Percentiles rank a stretch among this genome's conserved stretches.
Evolutionary conservation across 2,888 invertebrate genomes (phyloP).

Genomic region (Callimorpha dominula): DNA sequence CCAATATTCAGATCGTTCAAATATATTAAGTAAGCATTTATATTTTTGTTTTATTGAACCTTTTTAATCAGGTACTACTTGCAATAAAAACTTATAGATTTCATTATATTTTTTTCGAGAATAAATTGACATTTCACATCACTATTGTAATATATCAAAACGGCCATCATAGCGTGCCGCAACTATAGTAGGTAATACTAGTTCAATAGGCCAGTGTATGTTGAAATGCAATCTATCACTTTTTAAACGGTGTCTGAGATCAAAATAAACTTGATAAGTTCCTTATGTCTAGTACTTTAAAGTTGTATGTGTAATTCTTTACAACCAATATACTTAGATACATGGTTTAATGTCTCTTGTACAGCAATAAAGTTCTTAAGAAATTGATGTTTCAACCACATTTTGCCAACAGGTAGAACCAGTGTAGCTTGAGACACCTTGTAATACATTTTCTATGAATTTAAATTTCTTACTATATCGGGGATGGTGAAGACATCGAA

Average conservation of each 20-base stretch:
- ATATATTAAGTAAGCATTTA: too few relatives aligned
- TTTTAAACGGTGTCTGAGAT: neutral
- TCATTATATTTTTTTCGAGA: too few relatives aligned
- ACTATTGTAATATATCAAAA: too few relatives aligned
- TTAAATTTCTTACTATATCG: conserved; percentile 7
- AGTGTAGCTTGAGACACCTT: conserved; percentile 27
- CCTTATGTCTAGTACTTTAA: neutral
- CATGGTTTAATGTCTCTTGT: neutral
- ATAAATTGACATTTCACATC: too few relatives aligned
- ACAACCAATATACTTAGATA: conserved; percentile 1
- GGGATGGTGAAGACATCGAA: neutral
- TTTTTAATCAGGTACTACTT: too few relatives aligned
- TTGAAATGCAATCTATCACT: neutral
- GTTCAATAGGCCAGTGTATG: conserved; percentile 10
- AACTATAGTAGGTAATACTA: neutral
- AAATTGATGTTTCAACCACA: conserved; percentile 14
- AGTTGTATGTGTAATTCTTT: neutral
- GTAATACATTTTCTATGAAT: conserved; percentile 16
- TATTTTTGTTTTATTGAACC: too few relatives aligned
- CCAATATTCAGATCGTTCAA: too few relatives aligned
- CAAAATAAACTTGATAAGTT: conserved; percentile 11
- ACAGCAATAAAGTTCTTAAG: neutral
- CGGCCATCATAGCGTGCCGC: too few relatives aligned
- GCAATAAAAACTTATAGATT: too few relatives aligned
- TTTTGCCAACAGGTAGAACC: neutral